These are phyloP conservation scores for Catharus minimus DNA, from an alignment of 2,113 vertebrate genomes.

Conservation along the genomic window DNA sequence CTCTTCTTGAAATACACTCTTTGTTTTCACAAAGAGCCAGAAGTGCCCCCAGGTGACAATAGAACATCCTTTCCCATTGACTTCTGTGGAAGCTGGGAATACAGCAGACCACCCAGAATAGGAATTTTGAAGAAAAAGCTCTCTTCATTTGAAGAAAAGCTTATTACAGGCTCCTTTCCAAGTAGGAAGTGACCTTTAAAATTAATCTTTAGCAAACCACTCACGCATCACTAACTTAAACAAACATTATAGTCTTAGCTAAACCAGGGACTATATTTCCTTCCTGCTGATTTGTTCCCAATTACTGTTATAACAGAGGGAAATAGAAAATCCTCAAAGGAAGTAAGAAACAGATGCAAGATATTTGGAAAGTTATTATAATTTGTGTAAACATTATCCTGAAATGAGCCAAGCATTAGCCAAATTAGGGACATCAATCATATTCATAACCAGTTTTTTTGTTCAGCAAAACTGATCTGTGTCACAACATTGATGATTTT, in stretches of 20 bases:
- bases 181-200: slow-evolving; percentile 64
- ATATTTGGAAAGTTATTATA: background rate
- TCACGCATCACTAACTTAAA: slow-evolving; percentile 15
- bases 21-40: background rate
- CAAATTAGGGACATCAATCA: background rate
- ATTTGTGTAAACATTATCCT: background rate
- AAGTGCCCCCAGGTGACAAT: background rate
- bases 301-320: background rate
- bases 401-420: background rate
- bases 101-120: slow-evolving; percentile 40
- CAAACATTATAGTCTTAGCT: slow-evolving; percentile 30
- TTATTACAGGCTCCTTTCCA: slow-evolving; percentile 41
- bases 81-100: background rate
- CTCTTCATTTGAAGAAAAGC: background rate
- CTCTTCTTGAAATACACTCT: background rate
- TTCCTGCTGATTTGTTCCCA: slow-evolving; percentile 14
- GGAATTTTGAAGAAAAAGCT: background rate
- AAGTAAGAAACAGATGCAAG: slow-evolving; percentile 32
- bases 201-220: slow-evolving; percentile 33
- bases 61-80: background rate
- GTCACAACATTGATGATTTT: background rate
- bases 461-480: background rate
- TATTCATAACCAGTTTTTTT: background rate
- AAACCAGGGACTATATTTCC: background rate
- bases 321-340: slow-evolving; percentile 9